These are phyloP conservation scores for Callipepla squamata DNA, from an alignment of 2,113 vertebrate genomes.

Conservation along the genomic window DNA sequence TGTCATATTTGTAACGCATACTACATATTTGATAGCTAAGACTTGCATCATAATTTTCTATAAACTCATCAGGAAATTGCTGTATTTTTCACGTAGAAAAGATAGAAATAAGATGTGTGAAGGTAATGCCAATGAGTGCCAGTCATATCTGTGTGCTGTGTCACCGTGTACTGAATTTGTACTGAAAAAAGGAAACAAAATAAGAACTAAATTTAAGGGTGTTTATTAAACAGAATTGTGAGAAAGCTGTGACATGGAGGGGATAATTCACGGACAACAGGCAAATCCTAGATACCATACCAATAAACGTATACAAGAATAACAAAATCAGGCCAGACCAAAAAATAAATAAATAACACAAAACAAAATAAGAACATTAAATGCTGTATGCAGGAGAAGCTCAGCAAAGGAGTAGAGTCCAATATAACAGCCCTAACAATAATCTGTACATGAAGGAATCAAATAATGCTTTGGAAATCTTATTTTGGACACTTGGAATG, in stretches of 20 bases:
- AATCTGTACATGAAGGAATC: not conserved
- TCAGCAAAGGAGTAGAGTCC: not conserved
- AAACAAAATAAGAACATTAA: not conserved
- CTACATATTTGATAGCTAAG: not conserved
- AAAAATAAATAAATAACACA: not conserved
- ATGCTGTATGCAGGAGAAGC: not conserved
- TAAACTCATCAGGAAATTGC: not conserved
- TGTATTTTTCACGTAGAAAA: not conserved
- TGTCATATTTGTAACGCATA: not conserved
- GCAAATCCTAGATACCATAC: not conserved
- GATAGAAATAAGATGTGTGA: not conserved
- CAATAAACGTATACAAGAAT: not conserved
- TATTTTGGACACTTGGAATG: not conserved
- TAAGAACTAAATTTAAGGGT: not conserved
- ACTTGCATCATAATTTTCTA: not conserved
- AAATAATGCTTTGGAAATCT: not conserved
- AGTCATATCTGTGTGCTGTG: not conserved
- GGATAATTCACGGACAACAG: not conserved
- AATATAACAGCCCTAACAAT: not conserved
- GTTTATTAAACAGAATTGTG: not conserved
- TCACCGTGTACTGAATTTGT: not conserved
- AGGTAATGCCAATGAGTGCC: not conserved
- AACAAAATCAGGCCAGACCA: not conserved
- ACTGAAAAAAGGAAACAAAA: not conserved
- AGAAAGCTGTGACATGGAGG: not conserved